Percentiles rank a stretch among this genome's conserved stretches.
phyloP scores from a whole-genome alignment of 2,888 invertebrate genomes.

The Cantharis rustica region DNA sequence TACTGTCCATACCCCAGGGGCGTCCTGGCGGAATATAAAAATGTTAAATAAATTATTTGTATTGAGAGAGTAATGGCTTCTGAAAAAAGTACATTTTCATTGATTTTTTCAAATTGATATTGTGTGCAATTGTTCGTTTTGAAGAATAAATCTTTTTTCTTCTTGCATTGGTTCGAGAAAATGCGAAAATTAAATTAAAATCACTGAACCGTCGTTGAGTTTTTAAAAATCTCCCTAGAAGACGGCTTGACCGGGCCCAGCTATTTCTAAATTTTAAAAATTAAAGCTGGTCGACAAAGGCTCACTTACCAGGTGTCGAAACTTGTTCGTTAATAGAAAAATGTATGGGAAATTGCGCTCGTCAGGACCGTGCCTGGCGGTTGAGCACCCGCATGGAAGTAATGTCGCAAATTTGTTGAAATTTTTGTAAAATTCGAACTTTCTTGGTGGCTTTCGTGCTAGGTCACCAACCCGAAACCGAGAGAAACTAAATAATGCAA shows the following conservation, averaged over 20 bases:
- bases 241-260: background rate
- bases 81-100: too few relatives aligned
- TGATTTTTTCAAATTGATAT: too few relatives aligned
- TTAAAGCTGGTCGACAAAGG: background rate
- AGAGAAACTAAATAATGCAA: too few relatives aligned
- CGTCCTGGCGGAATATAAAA: too few relatives aligned
- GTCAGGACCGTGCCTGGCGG: background rate
- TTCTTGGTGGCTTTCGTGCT: background rate
- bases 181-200: too few relatives aligned
- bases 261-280: background rate
- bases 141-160: too few relatives aligned
- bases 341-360: background rate
- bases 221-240: background rate
- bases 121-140: too few relatives aligned
- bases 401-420: too few relatives aligned
- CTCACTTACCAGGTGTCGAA: background rate
- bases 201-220: background rate
- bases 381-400: background rate
- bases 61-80: too few relatives aligned
- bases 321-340: background rate
- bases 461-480: background rate
- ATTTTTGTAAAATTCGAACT: background rate
- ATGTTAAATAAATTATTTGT: too few relatives aligned
- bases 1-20: too few relatives aligned
- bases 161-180: too few relatives aligned